Conservation (phyloP, 2,888 invertebrate species). For the Thalpophila matura region DNA sequence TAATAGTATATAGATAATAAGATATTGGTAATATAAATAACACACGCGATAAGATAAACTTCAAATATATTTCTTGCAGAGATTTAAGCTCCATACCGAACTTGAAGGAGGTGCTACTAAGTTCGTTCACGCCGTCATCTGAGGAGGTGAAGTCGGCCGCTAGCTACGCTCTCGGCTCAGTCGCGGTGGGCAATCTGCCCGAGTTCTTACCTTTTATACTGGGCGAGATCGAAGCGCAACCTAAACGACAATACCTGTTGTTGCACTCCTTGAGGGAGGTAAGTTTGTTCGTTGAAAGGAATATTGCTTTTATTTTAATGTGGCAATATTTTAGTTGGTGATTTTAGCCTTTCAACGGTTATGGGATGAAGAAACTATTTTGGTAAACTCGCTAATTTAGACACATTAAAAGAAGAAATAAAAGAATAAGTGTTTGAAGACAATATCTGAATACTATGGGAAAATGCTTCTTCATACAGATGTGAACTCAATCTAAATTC, state of each 20-base stretch:
- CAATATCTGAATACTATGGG: too few relatives aligned
- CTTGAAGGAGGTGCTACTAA: conserved; percentile 94
- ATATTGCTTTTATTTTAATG: not conserved
- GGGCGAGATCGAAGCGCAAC: conserved; percentile 97
- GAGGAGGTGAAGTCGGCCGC: conserved; percentile 99
- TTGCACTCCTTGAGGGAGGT: conserved; percentile 99
- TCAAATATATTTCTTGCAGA: conserved; percentile 77
- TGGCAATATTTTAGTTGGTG: not conserved
- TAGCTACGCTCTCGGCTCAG: conserved; percentile 98
- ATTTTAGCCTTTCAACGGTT: too few relatives aligned
- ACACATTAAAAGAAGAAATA: too few relatives aligned
- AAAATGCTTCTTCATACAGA: not conserved
- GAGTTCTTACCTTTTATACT: conserved; percentile 98
- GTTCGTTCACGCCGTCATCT: conserved; percentile 97
- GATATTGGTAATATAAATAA: too few relatives aligned
- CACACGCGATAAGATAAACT: not conserved
- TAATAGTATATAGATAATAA: too few relatives aligned
- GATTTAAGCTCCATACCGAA: conserved; percentile 95
- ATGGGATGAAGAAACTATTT: too few relatives aligned
- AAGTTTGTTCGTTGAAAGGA: too few relatives aligned
- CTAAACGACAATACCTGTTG: conserved; percentile 98
- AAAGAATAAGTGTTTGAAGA: too few relatives aligned
- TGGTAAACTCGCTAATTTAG: too few relatives aligned
- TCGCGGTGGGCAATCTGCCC: conserved; percentile 98
- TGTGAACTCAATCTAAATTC: not conserved